A percentile compares a stretch with the other conserved stretches of the same genome.
phyloP scores from a whole-genome alignment of 2,797 vertebrate genomes.

The Eptatretus atami region DNA sequence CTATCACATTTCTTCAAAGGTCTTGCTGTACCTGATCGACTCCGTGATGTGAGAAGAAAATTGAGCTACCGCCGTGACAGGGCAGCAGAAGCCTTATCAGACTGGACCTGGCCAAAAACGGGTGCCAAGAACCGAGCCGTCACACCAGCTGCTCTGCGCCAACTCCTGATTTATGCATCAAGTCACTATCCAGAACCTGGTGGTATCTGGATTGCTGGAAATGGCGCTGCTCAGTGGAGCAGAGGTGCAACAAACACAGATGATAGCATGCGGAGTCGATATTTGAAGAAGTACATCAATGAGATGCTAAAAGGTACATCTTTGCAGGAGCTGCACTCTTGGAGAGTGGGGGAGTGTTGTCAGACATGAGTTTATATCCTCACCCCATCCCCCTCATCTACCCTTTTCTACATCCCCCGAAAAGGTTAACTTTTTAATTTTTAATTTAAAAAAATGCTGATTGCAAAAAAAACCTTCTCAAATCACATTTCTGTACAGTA shows the following conservation, averaged over 20 bases:
- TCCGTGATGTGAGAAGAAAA: not conserved
- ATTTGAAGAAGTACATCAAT: not conserved
- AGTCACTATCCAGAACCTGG: not conserved
- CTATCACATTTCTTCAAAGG: not conserved
- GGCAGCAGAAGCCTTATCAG: not conserved
- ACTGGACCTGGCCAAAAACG: conserved; percentile 2
- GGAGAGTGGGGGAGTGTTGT: not conserved
- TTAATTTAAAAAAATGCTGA: too few relatives aligned
- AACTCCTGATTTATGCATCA: not conserved
- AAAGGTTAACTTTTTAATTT: too few relatives aligned
- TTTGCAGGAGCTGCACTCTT: not conserved
- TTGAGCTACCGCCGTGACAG: conserved; percentile 4
- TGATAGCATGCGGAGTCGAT: not conserved
- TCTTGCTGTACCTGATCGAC: not conserved
- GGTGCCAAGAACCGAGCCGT: not conserved
- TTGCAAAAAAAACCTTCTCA: not conserved
- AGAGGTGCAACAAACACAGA: not conserved
- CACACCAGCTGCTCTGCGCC: not conserved
- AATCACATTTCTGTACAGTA: not conserved
- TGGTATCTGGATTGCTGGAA: not conserved
- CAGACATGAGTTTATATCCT: too few relatives aligned
- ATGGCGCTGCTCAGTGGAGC: not conserved
- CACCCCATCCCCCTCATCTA: too few relatives aligned
- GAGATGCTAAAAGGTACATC: conserved; percentile 1
- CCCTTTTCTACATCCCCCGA: too few relatives aligned